Base-by-base conservation (phyloP, 2,888 invertebrate species). In the Tenthredo amoena region DNA sequence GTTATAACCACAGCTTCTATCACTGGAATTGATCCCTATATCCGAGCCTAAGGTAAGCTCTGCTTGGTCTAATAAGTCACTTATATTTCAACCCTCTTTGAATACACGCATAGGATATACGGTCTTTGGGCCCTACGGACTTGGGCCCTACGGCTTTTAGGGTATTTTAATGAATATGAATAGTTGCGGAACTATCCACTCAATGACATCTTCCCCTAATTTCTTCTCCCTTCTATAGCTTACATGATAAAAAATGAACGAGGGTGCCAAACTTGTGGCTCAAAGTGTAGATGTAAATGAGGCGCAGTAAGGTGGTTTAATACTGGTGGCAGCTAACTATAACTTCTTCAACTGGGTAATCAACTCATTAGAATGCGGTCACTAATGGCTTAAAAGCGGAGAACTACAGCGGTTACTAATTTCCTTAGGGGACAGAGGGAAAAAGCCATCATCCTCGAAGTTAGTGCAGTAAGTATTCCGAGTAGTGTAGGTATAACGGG, bases 341-440 rank as follows among this genome's bases (percentile, higher is more conserved):
- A 77, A 77, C 76, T 77, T 77, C 50, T 50, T 50, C 50, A 31
- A 77, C 50, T 18, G 6, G 50, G 47, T 77, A 50, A 50, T 50
- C 47, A 21, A 77, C 76, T 55, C 31, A n/a, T 50, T 31, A 77
- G 26, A 77, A 50, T 77, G 26, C 76, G 31, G 50, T 18, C 76
- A 50, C 76, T 50, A 77, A 77, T 77, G 76, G 76, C 26, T 18
- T 15, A 18, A 31, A 50, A 50, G 76, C 76, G 10, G 76, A 34
- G 47, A 77, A 31, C 47, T 77, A 18, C 50, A 43, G 50, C 15
- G 50, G 18, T 31, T 50, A 18, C 10, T 50, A 77, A 77, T 50
- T 77, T 77, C 50, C 76, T 77, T 37, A 10, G 50, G 50, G 76
- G 50, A 77, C n/a, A 77, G 50, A 18, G 43, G 21, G 43, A 74